Base-by-base conservation (phyloP, 2,797 vertebrate genomes). In the Aselliscus stoliczkanus region DNA sequence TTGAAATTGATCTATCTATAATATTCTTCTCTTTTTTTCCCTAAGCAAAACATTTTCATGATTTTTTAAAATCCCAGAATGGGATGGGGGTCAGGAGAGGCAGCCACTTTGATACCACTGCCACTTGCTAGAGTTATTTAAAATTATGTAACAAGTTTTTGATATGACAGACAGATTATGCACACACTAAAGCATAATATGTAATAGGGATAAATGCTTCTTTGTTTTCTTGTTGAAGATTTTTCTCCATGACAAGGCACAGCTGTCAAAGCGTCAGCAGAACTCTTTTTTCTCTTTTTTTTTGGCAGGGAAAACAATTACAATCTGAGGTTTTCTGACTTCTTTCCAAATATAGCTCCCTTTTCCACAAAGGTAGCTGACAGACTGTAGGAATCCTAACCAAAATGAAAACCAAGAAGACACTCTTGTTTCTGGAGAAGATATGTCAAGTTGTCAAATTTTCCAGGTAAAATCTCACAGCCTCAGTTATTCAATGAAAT, bases 221-320 rank as follows among this genome's bases (percentile, higher is more conserved):
- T 95, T 97, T 97, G 70, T 92, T 97, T 97, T 88, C 96, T 64
- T 39, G 91, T 96, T 13, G 1, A 86, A 97, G 25, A 90, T 95
- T 97, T 97, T 97, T 94, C 97, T 97, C 91, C 11, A 17, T 80
- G 70, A 97, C 96, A 98, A 96, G 81, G 17, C 96, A 97, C 62
- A 97, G 96, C 88, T 98, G 96, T 90, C 97, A 97, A 92, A 83
- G 47, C 12, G 96, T 97, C 97, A 93, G 84, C 39, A 37, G 69
- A 97, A 97, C 85, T 96, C 96, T 88, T 88, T 42, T 7, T 29
- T 42, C 25, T 65, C n/a, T 65, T 31, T n/a, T 79, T 87, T 94
- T 96, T 97, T 98, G 97, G 95, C 97, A 98, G 95, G 50, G 91
- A 90, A 97, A 96, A 64, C 13, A 98, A 93, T 75, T 79, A 60